Base-by-base conservation (phyloP, 2,797 vertebrate genomes). In the Odontamblyopus lacepedii region DNA sequence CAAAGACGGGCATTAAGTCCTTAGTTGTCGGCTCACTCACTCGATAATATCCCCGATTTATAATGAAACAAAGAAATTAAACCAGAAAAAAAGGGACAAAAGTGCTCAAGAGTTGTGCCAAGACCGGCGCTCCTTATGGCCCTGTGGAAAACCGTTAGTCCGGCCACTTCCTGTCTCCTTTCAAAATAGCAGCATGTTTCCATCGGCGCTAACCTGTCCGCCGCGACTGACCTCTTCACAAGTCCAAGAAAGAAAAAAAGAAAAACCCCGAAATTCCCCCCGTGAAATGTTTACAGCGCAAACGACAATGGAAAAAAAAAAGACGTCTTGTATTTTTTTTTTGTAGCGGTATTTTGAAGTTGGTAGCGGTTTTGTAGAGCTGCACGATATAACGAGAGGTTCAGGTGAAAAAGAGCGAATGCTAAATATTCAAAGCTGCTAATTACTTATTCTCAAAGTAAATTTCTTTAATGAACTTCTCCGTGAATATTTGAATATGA, bases 31-130 rank as follows among this genome's bases (percentile, higher is more conserved):
- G 16, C 51, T 15, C 67, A 67, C 19, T 18, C 72, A 68, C 80
- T 63, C 63, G 63, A 48, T n/a, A 26, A 71, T 29, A 76, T 67
- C 71, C 78, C 72, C 82, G 79, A 83, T 57, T 50, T 77, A 57
- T 71, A 76, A 56, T 71, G 50, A 53, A 35, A 56, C 55, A 51
- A 51, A 62, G 29, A 6, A 27, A 50, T n/a, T 53, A 41, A 70
- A 74, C n/a, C 67, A 57, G 41, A 35, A 66, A 74, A 35, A 68
- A 74, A 81, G 62, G 78, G 83, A 85, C 75, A 85, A 89, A 92
- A 92, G 89, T 92, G 91, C 90, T 90, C 77, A 85, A 60, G 83
- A 84, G 81, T 67, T 85, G 82, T 87, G 85, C 85, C 67, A 70
- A 87, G 60, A 80, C 67, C 82, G 73, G 78, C 70, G 77, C 83